These are phyloP conservation scores for Bhutanitis thaidina DNA, from an alignment of 2,888 invertebrate genomes.

Conservation along the genomic window DNA sequence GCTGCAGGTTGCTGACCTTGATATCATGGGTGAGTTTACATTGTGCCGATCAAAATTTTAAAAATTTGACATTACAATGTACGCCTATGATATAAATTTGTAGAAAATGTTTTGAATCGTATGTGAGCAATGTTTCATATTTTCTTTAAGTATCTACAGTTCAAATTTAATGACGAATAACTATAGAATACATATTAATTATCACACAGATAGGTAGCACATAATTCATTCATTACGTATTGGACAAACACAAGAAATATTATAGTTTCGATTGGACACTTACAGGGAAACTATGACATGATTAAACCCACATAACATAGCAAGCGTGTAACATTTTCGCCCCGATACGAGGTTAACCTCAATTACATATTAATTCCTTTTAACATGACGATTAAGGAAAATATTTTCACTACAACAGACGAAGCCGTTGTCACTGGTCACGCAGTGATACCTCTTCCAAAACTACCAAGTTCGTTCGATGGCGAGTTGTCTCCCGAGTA, in stretches of 20 bases:
- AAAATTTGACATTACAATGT: no score
- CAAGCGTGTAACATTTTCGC: not conserved
- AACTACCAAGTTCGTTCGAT: slow-evolving; percentile 78
- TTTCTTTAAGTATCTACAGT: no score
- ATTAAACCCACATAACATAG: slow-evolving; percentile 11
- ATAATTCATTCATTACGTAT: no score
- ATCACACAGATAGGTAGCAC: no score
- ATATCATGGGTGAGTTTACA: slow-evolving; percentile 64
- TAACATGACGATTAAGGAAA: not conserved
- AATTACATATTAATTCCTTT: not conserved
- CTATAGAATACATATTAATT: no score
- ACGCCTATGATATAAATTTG: no score
- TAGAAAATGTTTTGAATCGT: no score
- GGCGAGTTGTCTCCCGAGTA: slow-evolving; percentile 59
- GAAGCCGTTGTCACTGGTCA: slow-evolving; percentile 83
- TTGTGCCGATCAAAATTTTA: no score
- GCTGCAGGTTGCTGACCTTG: slow-evolving; percentile 70
- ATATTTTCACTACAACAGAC: slow-evolving; percentile 43
- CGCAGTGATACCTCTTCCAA: slow-evolving; percentile 82
- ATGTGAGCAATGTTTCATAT: no score
- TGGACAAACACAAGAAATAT: no score
- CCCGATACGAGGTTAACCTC: not conserved
- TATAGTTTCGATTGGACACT: no score
- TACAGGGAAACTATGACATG: not conserved
- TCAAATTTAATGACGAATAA: no score